A percentile compares a stretch with the other conserved stretches of the same genome.
Evolutionary conservation across 1,140 invertebrate species (phyloP).

Genomic region (Streblospio benedicti): DNA sequence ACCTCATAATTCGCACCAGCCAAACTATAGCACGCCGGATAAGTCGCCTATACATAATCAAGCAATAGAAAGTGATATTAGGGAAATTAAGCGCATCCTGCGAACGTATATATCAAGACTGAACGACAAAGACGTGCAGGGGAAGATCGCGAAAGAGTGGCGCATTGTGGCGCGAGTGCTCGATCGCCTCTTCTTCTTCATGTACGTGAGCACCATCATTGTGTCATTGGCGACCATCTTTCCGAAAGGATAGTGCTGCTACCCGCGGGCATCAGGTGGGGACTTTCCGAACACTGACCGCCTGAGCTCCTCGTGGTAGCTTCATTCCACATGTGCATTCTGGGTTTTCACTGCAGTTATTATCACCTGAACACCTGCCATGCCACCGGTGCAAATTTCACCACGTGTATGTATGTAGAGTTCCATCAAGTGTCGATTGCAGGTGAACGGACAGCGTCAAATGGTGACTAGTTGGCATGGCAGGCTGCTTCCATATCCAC

Average conservation of each 20-base stretch:
- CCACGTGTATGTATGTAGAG: neutral
- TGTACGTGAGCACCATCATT: conserved; percentile 36
- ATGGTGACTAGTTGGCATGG: too few relatives aligned
- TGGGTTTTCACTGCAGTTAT: too few relatives aligned
- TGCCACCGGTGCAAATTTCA: neutral
- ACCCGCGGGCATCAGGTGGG: neutral
- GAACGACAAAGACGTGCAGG: conserved; percentile 29
- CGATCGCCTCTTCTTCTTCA: conserved; percentile 43
- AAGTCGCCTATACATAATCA: conserved; percentile 28
- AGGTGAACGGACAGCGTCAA: too few relatives aligned
- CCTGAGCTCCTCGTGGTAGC: too few relatives aligned
- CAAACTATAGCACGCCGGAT: conserved; percentile 12
- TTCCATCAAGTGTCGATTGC: too few relatives aligned
- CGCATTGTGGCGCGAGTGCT: conserved; percentile 40
- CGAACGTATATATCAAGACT: conserved; percentile 28
- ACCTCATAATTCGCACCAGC: too few relatives aligned
- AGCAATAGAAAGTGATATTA: conserved; percentile 35
- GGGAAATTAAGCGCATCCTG: conserved; percentile 33
- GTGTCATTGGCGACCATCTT: conserved; percentile 44
- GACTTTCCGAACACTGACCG: too few relatives aligned
- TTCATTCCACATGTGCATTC: too few relatives aligned
- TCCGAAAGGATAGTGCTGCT: conserved; percentile 18
- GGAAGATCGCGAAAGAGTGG: conserved; percentile 40
- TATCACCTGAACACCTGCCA: too few relatives aligned
- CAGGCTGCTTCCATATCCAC: too few relatives aligned